phyloP scores from a whole-genome alignment of 2,797 vertebrate genomes.

The Poeciliopsis presidionis region DNA sequence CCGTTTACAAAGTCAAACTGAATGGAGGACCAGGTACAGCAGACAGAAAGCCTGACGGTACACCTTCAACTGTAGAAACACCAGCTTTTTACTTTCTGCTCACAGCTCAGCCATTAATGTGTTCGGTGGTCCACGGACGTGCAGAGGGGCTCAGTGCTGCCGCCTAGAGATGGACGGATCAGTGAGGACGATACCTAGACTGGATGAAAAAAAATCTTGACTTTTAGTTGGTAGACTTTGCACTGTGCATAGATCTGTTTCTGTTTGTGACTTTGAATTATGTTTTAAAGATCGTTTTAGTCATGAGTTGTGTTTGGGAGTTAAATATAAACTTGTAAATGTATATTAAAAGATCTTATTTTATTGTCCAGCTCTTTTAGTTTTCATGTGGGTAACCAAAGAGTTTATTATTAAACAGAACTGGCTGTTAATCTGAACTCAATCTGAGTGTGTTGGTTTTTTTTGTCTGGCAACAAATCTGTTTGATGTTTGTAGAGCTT shows the following conservation, averaged over 20 bases:
- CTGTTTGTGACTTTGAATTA: constrained; percentile 66
- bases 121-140: constrained; percentile 37
- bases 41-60: constrained; percentile 20
- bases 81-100: constrained; percentile 41
- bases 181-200: constrained; percentile 22
- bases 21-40: constrained; percentile 27
- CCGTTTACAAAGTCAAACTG: constrained; percentile 1
- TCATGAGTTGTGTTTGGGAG: constrained; percentile 72
- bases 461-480: constrained; percentile 43
- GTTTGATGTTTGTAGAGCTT: constrained; percentile 49
- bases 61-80: constrained; percentile 21
- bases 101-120: constrained; percentile 26
- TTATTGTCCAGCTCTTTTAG: constrained; percentile 73
- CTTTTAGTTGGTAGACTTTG: constrained; percentile 78
- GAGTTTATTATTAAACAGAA: constrained; percentile 79
- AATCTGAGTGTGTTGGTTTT: constrained; percentile 33
- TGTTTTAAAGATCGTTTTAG: constrained; percentile 84
- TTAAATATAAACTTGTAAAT: constrained; percentile 67
- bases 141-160: constrained; percentile 49
- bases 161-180: constrained; percentile 29
- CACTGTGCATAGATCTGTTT: constrained; percentile 75
- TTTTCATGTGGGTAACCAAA: constrained; percentile 91
- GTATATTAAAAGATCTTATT: constrained; percentile 76
- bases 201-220: constrained; percentile 49
- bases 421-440: constrained; percentile 75